phyloP scores from a whole-genome alignment of 2,888 invertebrate genomes.

The Cetonia aurata region DNA sequence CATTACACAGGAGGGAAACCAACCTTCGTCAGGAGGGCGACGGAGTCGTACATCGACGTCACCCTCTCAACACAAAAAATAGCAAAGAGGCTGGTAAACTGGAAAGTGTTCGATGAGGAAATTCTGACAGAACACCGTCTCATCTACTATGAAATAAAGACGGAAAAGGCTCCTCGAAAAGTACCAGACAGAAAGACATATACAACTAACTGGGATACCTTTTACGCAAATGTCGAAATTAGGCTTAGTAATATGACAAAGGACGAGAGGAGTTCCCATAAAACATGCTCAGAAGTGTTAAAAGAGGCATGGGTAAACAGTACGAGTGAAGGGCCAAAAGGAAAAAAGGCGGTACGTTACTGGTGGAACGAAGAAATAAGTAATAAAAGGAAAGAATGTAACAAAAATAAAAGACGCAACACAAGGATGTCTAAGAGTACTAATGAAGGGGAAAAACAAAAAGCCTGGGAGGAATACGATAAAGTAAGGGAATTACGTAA shows the following conservation, averaged over 20 bases:
- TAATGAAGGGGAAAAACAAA: conserved; percentile 13
- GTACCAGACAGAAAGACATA: background rate
- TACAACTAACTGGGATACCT: conserved; percentile 6
- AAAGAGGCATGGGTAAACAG: background rate
- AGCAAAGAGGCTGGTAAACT: no score
- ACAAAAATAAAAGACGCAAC: no score
- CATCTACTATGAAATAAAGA: conserved; percentile 23
- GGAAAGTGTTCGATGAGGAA: no score
- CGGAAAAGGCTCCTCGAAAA: background rate
- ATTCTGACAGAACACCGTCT: no score
- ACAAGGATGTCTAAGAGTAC: background rate
- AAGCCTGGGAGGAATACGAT: conserved; percentile 3
- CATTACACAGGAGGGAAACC: no score
- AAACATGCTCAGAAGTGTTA: background rate
- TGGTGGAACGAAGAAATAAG: background rate
- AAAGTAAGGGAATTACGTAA: conserved; percentile 9
- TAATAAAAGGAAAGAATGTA: no score
- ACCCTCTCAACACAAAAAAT: no score
- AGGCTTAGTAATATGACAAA: conserved; percentile 1
- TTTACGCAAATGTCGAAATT: background rate
- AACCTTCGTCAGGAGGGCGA: no score
- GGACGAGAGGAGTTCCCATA: conserved; percentile 5
- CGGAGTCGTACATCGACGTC: no score
- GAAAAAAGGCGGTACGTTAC: conserved; percentile 1
- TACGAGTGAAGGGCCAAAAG: conserved; percentile 1